Evolutionary conservation across 2,888 invertebrate genomes (phyloP), one percentile per base, ranked within the genome.

Genomic region (Himalopsyche japonica): DNA sequence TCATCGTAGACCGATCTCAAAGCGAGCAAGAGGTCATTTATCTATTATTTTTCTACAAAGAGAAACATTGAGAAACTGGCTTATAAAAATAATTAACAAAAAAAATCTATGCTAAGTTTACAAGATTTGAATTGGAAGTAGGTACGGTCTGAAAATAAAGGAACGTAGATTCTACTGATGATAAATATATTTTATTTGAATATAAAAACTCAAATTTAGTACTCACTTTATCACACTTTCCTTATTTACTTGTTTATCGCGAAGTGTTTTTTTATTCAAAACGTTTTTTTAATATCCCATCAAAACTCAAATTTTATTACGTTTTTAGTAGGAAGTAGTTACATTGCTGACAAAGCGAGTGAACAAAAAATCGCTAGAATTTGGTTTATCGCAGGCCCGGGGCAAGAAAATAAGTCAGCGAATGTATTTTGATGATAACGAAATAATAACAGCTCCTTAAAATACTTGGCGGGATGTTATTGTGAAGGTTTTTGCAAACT

Each of bases 361-460:
- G 24, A 3, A n/a, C 57, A 24, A 57, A 49, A 57, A 57, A 57
- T 57, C 20, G 57, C 57, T 20, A n/a, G 57, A 57, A 57, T n/a
- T 10, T 24, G 57, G 20, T 57, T 57, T 57, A 57, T 57, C 57
- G 57, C 57, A 57, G 20, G 57, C 20, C 57, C 57, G 24, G 57
- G 57, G 20, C 57, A 57, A 57, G 20, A 24, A 20, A 57, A 57
- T 20, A 79, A 79, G 70, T 30, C 47, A 43, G 30, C 43, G 83
- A 84, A 84, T 84, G 84, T 82, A 81, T 84, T 82, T 79, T 49
- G 80, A 76, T 82, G 84, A 84, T 84, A 84, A 82, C 84, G 82
- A 84, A 83, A 80, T 70, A 83, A 80, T 43, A 83, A 77, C 18
- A 48, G 79, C 79, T 76, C 79, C 83, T 83, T 83, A 83, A 80